phyloP scores from a whole-genome alignment of 1,140 invertebrate species.

The Lasioglossum baleicum region DNA sequence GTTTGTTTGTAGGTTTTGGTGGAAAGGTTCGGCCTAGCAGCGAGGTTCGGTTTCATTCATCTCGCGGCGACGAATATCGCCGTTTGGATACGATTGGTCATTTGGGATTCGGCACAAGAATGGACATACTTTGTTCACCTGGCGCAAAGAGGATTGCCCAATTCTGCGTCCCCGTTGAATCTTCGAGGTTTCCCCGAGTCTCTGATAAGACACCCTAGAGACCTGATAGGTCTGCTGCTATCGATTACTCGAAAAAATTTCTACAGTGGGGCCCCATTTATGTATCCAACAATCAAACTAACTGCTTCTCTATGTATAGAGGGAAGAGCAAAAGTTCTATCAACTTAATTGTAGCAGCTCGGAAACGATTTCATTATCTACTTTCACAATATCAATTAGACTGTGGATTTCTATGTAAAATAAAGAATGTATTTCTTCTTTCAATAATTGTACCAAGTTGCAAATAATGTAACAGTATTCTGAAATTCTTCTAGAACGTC shows the following conservation, averaged over 20 bases:
- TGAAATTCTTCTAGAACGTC: too few species aligned
- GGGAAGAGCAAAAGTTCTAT: too few species aligned
- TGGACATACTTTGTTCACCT: conserved; percentile 81
- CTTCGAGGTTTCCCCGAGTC: conserved; percentile 77
- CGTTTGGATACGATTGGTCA: conserved; percentile 82
- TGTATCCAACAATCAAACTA: too few species aligned
- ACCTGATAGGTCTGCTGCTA: conserved; percentile 58
- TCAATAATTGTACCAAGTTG: too few species aligned
- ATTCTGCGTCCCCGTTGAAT: conserved; percentile 74
- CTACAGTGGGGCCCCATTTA: too few species aligned
- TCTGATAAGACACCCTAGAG: conserved; percentile 69
- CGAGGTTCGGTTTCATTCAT: conserved; percentile 83
- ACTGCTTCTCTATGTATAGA: too few species aligned
- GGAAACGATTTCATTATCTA: too few species aligned
- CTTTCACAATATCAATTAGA: too few species aligned
- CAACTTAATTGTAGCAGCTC: too few species aligned
- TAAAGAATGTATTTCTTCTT: too few species aligned
- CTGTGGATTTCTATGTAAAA: too few species aligned
- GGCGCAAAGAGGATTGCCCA: conserved; percentile 70
- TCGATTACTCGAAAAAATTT: background rate
- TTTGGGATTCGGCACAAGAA: conserved; percentile 82
- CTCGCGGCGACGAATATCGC: conserved; percentile 83
- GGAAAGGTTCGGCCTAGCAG: conserved; percentile 80
- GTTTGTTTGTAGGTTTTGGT: conserved; percentile 78
- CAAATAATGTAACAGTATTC: too few species aligned